phyloP scores from a whole-genome alignment of 2,113 vertebrate genomes.

The Heliornis fulica region DNA sequence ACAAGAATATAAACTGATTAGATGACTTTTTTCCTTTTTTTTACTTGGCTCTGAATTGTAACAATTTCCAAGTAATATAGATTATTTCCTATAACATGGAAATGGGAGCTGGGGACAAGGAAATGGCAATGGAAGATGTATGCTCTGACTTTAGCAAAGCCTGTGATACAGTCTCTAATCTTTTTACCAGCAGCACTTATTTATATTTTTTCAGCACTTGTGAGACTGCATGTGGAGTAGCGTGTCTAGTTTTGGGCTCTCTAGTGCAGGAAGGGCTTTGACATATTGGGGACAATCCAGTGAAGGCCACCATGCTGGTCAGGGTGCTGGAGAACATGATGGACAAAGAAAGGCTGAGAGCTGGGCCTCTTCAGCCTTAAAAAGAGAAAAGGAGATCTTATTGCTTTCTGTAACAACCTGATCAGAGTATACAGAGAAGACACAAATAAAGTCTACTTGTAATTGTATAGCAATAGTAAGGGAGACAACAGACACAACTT shows the following conservation, averaged over 20 bases:
- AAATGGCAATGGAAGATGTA: not conserved
- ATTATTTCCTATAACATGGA: not conserved
- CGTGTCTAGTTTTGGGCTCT: not conserved
- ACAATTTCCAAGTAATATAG: not conserved
- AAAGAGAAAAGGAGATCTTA: not conserved
- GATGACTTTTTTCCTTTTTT: not conserved
- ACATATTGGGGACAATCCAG: not conserved
- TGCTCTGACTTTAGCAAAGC: not conserved
- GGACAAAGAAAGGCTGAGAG: not conserved
- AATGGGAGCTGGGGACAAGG: not conserved
- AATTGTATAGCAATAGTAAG: not conserved
- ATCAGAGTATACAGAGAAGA: not conserved
- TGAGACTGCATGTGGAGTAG: not conserved
- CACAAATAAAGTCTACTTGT: not conserved
- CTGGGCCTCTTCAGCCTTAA: not conserved
- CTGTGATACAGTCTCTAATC: not conserved
- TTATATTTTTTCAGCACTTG: not conserved
- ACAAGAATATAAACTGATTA: not conserved
- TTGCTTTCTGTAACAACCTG: not conserved
- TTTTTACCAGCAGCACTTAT: not conserved
- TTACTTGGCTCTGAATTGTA: not conserved
- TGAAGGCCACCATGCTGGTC: not conserved
- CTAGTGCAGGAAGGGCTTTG: not conserved
- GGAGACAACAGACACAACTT: not conserved
- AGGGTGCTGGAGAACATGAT: not conserved